phyloP scores from a whole-genome alignment of 2,888 invertebrate genomes.

The Gnatocerus cornutus region DNA sequence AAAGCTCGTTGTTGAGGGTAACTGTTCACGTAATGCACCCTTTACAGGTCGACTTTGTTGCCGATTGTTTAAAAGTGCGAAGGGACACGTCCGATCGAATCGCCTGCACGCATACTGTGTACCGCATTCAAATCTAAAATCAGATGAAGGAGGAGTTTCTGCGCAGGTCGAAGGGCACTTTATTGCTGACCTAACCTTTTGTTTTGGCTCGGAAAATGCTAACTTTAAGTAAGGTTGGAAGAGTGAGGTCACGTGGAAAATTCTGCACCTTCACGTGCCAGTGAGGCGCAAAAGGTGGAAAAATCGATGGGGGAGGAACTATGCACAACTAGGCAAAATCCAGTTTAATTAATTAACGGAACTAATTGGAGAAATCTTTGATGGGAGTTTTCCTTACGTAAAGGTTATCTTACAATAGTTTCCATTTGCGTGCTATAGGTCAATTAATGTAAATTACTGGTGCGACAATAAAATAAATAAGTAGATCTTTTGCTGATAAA shows the following conservation, averaged over 20 bases:
- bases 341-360: too few relatives aligned
- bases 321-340: too few relatives aligned
- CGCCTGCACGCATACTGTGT: conserved; percentile 25
- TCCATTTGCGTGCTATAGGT: too few relatives aligned
- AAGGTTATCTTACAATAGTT: too few relatives aligned
- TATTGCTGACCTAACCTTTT: conserved; percentile 33
- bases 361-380: too few relatives aligned
- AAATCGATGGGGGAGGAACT: conserved; percentile 7
- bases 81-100: conserved; percentile 22
- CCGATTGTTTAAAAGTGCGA: conserved; percentile 19
- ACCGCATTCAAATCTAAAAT: conserved; percentile 19
- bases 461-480: too few relatives aligned
- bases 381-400: too few relatives aligned
- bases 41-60: conserved; percentile 17
- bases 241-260: conserved; percentile 22
- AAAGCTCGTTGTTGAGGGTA: conserved; percentile 27
- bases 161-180: conserved; percentile 24
- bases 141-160: not conserved
- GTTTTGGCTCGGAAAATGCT: conserved; percentile 8
- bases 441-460: too few relatives aligned
- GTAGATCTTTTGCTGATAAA: too few relatives aligned
- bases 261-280: not conserved
- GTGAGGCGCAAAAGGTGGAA: conserved; percentile 3
- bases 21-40: conserved; percentile 37
- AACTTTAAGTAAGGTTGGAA: conserved; percentile 15